phyloP scores from a whole-genome alignment of 2,888 invertebrate species.

The Zhuqinia jingwanae region DNA sequence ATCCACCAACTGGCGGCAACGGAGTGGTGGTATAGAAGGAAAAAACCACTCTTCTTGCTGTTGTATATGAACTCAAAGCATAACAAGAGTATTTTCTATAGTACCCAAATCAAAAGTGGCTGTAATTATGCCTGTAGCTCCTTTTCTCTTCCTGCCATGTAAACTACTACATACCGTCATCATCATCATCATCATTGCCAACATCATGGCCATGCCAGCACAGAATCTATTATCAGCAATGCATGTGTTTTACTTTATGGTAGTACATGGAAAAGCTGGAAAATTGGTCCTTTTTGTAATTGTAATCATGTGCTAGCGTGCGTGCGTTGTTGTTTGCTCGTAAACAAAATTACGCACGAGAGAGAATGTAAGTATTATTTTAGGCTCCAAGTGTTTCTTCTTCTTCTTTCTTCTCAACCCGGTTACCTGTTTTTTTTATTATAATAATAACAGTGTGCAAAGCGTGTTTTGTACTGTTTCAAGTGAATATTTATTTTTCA shows the following conservation, averaged over 20 bases:
- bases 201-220: background rate
- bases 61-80: no score
- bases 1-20: no score
- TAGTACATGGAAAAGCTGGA: slow-evolving; percentile 9
- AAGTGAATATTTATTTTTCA: slow-evolving; percentile 37
- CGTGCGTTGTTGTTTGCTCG: background rate
- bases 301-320: slow-evolving; percentile 47
- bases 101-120: slow-evolving; percentile 33
- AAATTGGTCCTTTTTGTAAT: slow-evolving; percentile 33
- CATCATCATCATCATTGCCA: no score
- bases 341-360: slow-evolving; percentile 27
- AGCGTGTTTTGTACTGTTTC: slow-evolving; percentile 25
- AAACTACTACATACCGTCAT: background rate
- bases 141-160: slow-evolving; percentile 31
- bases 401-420: background rate
- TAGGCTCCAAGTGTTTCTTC: background rate
- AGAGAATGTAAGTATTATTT: background rate
- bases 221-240: background rate
- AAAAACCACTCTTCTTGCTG: no score
- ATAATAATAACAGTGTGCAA: slow-evolving; percentile 25
- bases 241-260: background rate
- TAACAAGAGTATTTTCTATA: no score
- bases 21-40: slow-evolving; percentile 2
- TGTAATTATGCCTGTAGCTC: slow-evolving; percentile 28
- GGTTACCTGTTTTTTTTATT: slow-evolving; percentile 29